Conservation (phyloP, 2,113 vertebrate genomes). For the Oncorhynchus keta region DNA sequence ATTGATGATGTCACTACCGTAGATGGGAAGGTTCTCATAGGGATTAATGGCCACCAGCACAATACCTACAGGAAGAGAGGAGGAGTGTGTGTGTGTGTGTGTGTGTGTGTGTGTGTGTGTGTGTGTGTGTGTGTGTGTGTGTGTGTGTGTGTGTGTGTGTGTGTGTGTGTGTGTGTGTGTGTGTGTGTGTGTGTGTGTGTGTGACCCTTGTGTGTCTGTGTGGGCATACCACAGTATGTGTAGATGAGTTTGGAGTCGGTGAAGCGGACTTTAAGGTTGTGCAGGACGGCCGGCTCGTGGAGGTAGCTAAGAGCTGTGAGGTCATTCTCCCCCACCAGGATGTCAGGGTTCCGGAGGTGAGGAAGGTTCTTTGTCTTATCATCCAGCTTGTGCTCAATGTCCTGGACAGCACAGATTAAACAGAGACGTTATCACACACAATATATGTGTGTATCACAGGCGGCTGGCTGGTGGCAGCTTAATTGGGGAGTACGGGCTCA, state of each 20-base stretch:
- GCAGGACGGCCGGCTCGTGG: constrained; percentile 93
- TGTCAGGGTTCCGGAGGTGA: constrained; percentile 93
- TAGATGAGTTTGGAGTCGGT: constrained; percentile 98
- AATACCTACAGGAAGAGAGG: constrained; percentile 78
- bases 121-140: constrained; percentile 37
- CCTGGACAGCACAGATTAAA: constrained; percentile 63
- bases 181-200: no score
- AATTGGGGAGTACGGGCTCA: no score
- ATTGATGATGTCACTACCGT: constrained; percentile 96
- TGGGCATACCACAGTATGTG: constrained; percentile 89
- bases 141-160: no score
- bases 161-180: constrained; percentile 38
- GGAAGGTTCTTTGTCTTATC: constrained; percentile 89
- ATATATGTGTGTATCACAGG: no score
- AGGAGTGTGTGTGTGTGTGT: constrained; percentile 40
- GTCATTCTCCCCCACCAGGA: constrained; percentile 97
- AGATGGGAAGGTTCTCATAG: constrained; percentile 94
- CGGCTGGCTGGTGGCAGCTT: no score
- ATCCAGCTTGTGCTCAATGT: constrained; percentile 85
- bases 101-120: background rate
- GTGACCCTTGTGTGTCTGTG: background rate
- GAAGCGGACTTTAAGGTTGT: constrained; percentile 97
- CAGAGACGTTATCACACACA: constrained; percentile 8
- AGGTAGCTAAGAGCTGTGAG: constrained; percentile 97
- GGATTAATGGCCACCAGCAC: constrained; percentile 98